A percentile compares a stretch with the other conserved stretches of the same genome.
Evolutionary conservation across 2,797 vertebrate genomes (phyloP).

Genomic region (Gymnodraco acuticeps): DNA sequence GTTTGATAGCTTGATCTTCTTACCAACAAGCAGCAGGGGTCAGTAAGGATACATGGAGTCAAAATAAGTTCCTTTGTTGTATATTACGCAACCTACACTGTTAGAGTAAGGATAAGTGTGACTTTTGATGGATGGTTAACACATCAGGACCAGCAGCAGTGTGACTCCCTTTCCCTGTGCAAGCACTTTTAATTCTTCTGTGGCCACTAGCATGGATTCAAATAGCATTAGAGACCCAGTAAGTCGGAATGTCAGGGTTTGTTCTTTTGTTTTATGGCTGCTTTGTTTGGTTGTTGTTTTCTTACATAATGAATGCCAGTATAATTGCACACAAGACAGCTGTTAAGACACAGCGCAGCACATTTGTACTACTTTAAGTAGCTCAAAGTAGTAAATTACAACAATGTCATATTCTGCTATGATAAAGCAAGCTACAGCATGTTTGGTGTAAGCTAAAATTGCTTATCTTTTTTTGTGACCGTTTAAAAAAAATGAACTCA

Average conservation of each 20-base stretch:
- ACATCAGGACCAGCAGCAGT: conserved; percentile 56
- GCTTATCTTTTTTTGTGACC: conserved; percentile 24
- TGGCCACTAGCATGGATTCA: conserved; percentile 68
- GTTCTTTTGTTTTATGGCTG: conserved; percentile 72
- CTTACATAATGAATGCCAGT: conserved; percentile 73
- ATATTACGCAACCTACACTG: conserved; percentile 49
- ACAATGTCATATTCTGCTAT: neutral
- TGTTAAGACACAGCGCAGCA: conserved; percentile 67
- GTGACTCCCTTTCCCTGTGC: conserved; percentile 62
- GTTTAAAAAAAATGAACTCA: conserved; percentile 65
- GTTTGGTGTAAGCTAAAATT: conserved; percentile 11
- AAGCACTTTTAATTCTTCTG: conserved; percentile 72
- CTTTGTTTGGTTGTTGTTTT: conserved; percentile 78
- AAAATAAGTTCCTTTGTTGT: conserved; percentile 56
- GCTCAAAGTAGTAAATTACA: conserved; percentile 43
- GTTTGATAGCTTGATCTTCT: conserved; percentile 57
- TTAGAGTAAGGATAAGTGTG: conserved; percentile 40
- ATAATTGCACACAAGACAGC: conserved; percentile 80
- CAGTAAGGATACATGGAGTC: conserved; percentile 43
- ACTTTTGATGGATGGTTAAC: conserved; percentile 67
- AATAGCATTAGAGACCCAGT: conserved; percentile 75
- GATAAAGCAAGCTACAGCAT: conserved; percentile 23
- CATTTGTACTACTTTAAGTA: conserved; percentile 48
- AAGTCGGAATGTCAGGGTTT: conserved; percentile 72
- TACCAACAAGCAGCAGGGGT: conserved; percentile 49